These are phyloP conservation scores for Drosophila greeni DNA, from an alignment of 2,888 invertebrate genomes.

Conservation along the genomic window DNA sequence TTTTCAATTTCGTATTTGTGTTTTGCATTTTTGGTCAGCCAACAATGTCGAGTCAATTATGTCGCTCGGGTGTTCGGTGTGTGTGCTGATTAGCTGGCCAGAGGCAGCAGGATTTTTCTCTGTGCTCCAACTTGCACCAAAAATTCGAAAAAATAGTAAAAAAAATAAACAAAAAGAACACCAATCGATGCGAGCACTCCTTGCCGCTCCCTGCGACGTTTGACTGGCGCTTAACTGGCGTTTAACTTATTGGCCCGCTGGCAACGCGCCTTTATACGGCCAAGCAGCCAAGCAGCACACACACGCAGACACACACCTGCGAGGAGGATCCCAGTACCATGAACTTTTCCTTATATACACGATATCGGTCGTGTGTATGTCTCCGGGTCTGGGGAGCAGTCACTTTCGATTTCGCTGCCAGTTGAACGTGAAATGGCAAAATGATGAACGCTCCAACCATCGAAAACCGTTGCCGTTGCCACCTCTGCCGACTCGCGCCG, in stretches of 20 bases:
- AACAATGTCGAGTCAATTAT: slow-evolving; percentile 18
- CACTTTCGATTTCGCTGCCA: slow-evolving; percentile 78
- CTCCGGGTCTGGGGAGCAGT: slow-evolving; percentile 70
- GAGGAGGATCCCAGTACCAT: slow-evolving; percentile 26
- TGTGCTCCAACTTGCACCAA: neutral
- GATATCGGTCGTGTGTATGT: slow-evolving; percentile 17
- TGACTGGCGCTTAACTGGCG: slow-evolving; percentile 6
- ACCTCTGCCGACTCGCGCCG: slow-evolving; percentile 30
- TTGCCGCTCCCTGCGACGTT: slow-evolving; percentile 37
- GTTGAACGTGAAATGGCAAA: slow-evolving; percentile 78
- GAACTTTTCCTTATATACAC: slow-evolving; percentile 15
- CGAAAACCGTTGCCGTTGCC: slow-evolving; percentile 66
- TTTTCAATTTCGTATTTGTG: slow-evolving; percentile 7
- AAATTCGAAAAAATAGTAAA: neutral
- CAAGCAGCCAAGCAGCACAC: slow-evolving; percentile 15
- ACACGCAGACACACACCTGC: slow-evolving; percentile 9
- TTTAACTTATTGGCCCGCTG: slow-evolving; percentile 21
- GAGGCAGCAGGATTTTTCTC: neutral
- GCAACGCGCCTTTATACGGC: slow-evolving; percentile 14
- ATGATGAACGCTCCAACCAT: slow-evolving; percentile 75
- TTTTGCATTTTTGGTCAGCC: slow-evolving; percentile 20
- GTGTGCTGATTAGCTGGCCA: slow-evolving; percentile 14
- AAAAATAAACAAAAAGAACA: neutral
- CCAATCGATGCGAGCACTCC: slow-evolving; percentile 18
- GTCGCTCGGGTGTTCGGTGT: slow-evolving; percentile 3